Evolutionary conservation across 1,140 invertebrate species (phyloP), one percentile per base, ranked within the genome.

Genomic region (Caenorhabditis brenneri): DNA sequence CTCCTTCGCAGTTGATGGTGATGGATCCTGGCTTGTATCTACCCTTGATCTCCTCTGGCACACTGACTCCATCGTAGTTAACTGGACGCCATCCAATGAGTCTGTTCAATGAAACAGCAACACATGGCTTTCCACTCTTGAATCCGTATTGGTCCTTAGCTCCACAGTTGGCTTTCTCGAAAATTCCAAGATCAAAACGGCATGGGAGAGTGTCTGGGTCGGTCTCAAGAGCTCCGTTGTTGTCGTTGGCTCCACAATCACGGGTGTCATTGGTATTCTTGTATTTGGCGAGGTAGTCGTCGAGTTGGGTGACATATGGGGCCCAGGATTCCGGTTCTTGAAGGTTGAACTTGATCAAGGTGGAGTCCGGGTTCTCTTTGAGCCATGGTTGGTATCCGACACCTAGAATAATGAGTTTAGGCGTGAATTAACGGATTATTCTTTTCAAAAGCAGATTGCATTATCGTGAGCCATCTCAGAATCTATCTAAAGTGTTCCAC

Each of bases 381-480:
- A 90, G 19, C 89, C 89, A 91, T 65, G 89, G 89, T 58, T 90
- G 89, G 69, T 91, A 90, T 15, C 89, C 89, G 53, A 90, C 88
- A 74, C 89, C 89, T 91, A 36, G 53, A 90, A 87, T 33, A 16
- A 78, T 24, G 24, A 31, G 4, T n/a, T n/a, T n/a, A n/a, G n/a
- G n/a, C n/a, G n/a, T n/a, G n/a, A n/a, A n/a, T n/a, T n/a, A n/a
- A n/a, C n/a, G n/a, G n/a, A n/a, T n/a, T n/a, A n/a, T n/a, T n/a
- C n/a, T n/a, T n/a, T n/a, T n/a, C n/a, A n/a, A n/a, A n/a, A n/a
- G n/a, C n/a, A n/a, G n/a, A 29, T 6, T 36, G n/a, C n/a, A n/a
- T 12, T 65, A 33, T 16, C 9, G 2, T 58, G 53, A 22, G 19
- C 10, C 24, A 46, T 27, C 27, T 33, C 65, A 74, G 24, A 4